phyloP scores from a whole-genome alignment of 1,140 invertebrate genomes.

The Hylyphantes graminicola region DNA sequence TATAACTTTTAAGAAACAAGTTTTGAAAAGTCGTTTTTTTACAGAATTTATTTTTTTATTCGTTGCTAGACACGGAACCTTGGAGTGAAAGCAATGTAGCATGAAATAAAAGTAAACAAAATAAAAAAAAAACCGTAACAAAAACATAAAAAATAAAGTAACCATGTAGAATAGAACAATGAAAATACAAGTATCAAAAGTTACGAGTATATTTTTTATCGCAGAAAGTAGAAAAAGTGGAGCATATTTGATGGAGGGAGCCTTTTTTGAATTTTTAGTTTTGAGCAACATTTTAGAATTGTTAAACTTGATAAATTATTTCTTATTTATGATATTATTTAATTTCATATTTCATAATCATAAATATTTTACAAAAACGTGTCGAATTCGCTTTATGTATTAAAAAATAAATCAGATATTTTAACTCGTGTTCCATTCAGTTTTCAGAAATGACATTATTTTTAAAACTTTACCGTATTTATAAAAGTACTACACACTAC shows the following conservation, averaged over 20 bases:
- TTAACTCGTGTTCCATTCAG: no score
- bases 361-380: no score
- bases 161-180: background rate
- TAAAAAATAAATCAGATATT: no score
- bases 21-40: constrained; percentile 25
- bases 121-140: constrained; percentile 4
- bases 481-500: no score
- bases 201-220: constrained; percentile 35
- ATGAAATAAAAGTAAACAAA: constrained; percentile 45
- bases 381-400: no score
- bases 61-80: constrained; percentile 23
- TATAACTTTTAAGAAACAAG: constrained; percentile 32
- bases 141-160: background rate
- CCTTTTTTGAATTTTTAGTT: background rate
- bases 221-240: constrained; percentile 34
- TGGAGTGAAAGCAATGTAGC: constrained; percentile 31
- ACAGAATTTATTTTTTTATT: constrained; percentile 31
- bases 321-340: no score
- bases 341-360: no score
- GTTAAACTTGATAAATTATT: no score
- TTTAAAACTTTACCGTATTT: no score
- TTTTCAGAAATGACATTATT: no score
- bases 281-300: no score
- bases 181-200: constrained; percentile 14
- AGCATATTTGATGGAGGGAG: constrained; percentile 44